Conservation (phyloP, 2,888 invertebrate species). For the Xylota sylvarum region DNA sequence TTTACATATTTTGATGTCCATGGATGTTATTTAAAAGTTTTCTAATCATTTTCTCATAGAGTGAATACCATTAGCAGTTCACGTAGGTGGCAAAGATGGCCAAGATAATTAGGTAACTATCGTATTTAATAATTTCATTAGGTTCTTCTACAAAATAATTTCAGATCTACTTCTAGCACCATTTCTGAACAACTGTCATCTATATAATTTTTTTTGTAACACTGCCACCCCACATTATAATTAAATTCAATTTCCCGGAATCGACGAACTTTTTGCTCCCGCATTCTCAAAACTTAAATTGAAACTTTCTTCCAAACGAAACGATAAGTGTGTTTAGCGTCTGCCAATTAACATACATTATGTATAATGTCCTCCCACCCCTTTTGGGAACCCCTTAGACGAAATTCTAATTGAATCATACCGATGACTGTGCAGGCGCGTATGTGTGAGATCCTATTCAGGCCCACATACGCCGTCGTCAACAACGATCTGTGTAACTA, state of each 20-base stretch:
- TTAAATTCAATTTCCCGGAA: background rate
- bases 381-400: background rate
- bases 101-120: too few relatives aligned
- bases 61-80: too few relatives aligned
- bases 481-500: conserved; percentile 15
- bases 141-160: too few relatives aligned
- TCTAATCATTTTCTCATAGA: too few relatives aligned
- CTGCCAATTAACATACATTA: conserved; percentile 23
- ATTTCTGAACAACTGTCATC: too few relatives aligned
- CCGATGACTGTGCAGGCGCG: background rate
- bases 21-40: too few relatives aligned
- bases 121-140: too few relatives aligned
- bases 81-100: too few relatives aligned
- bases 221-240: background rate
- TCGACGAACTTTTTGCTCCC: background rate
- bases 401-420: conserved; percentile 14
- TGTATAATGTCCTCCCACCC: background rate
- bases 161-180: too few relatives aligned
- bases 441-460: background rate
- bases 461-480: conserved; percentile 5
- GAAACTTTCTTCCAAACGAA: background rate
- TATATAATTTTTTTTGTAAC: too few relatives aligned
- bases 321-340: conserved; percentile 13
- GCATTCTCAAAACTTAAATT: conserved; percentile 8
- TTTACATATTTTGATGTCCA: too few relatives aligned